Base-by-base conservation (phyloP, 2,113 vertebrate species). In the Elephas maximus region DNA sequence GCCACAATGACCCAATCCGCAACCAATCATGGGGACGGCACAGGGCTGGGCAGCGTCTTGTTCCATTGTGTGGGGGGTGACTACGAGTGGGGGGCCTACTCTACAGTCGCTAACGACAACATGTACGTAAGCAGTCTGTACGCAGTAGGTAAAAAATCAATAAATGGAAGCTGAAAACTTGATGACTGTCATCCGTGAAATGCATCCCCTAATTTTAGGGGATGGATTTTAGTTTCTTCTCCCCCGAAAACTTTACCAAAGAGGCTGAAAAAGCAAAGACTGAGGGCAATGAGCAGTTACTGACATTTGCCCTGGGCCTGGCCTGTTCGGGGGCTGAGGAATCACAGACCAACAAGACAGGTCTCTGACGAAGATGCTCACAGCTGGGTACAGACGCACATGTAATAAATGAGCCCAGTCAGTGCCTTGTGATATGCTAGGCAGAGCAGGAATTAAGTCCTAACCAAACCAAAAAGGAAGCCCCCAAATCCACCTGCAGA, bases 401-500 rank as follows among this genome's bases (percentile, higher is more conserved):
- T 0, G 1, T 20, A 17, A 45, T 21, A 8, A 48, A 3, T 14
- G 28, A 33, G 1, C 33, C 24, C 2, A 0, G n/a, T 12, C 2
- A 0, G n/a, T 1, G 57, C 3, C 18, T 0, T 8, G n/a, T 0
- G 73, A 20, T 2, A 15, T 0, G 0, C 24, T 28, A 57, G 91
- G 8, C 53, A 83, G 48, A 82, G 48, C 21, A 65, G 80, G 73
- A 14, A 4, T 28, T 0, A 12, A 76, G 69, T 44, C 12, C 65
- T 0, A 14, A 1, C n/a, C 21, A 81, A 74, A 6, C 8, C 63
- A 21, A 17, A 71, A 73, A 57, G 15, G 88, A 24, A 63, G 44
- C 20, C 44, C 83, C 24, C 26, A 17, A 11, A 5, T 20, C 7
- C 5, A 62, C 37, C 33, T 1, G 44, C 0, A 2, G 41, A 63